Conservation (phyloP, 2,797 vertebrate species). For the Pangasius krempfi region DNA sequence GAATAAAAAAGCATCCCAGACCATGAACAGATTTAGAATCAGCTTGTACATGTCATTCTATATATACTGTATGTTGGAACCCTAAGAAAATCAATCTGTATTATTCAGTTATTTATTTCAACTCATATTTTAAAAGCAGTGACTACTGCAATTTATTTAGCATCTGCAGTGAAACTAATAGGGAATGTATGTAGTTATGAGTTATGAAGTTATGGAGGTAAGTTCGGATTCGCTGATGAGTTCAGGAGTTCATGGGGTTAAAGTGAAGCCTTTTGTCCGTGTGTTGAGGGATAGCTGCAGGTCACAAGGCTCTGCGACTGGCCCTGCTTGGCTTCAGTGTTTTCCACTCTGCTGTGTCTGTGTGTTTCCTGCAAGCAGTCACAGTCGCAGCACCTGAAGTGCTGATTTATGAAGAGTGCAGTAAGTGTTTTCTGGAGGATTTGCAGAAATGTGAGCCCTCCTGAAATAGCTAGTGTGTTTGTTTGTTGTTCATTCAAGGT, state of each 20-base stretch:
- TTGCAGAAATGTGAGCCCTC: constrained; percentile 68
- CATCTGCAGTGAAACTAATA: neutral
- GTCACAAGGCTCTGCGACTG: neutral
- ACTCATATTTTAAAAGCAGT: neutral
- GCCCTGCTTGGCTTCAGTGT: neutral
- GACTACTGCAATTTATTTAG: neutral
- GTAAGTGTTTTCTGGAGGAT: constrained; percentile 56
- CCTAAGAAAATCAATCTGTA: neutral
- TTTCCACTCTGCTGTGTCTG: constrained; percentile 17
- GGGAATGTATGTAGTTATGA: neutral
- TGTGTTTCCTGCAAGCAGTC: constrained; percentile 48
- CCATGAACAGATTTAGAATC: neutral
- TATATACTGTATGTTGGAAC: neutral
- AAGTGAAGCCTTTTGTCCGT: neutral
- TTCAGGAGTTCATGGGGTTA: neutral
- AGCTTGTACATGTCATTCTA: neutral
- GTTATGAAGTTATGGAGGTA: neutral
- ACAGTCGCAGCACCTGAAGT: constrained; percentile 66
- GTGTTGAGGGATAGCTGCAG: neutral
- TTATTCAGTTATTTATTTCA: neutral
- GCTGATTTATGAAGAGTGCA: constrained; percentile 71
- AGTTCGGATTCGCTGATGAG: neutral
- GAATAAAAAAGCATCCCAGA: neutral
- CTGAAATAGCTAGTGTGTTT: constrained; percentile 75
- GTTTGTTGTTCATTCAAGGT: constrained; percentile 67